These are phyloP conservation scores for Naso thynnoides DNA, from an alignment of 2,797 vertebrate genomes.

Conservation along the genomic window DNA sequence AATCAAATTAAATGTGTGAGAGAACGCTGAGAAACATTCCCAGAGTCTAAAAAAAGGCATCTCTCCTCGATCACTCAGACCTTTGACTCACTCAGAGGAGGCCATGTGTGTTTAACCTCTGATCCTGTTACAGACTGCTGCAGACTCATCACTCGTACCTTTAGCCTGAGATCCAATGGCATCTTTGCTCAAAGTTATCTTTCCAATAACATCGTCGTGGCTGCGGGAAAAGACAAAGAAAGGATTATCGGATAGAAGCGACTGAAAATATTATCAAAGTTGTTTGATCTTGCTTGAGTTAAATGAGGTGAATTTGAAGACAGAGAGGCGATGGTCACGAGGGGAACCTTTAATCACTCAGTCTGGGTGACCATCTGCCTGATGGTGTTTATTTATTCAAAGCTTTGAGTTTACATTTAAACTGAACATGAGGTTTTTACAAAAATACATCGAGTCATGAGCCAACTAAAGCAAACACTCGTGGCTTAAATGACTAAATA, in stretches of 20 bases:
- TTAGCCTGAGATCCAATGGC: slow-evolving; percentile 85
- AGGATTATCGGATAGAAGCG: slow-evolving; percentile 5
- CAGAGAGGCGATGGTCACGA: slow-evolving; percentile 13
- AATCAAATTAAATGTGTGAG: slow-evolving; percentile 37
- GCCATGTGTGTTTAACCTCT: slow-evolving; percentile 67
- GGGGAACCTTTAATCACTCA: slow-evolving; percentile 51
- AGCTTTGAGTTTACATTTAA: slow-evolving; percentile 47
- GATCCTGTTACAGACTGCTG: slow-evolving; percentile 26
- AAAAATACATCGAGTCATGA: slow-evolving; percentile 42
- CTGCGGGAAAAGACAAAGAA: slow-evolving; percentile 70
- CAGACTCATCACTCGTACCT: slow-evolving; percentile 80
- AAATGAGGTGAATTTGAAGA: slow-evolving; percentile 16
- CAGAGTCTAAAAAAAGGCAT: slow-evolving; percentile 56
- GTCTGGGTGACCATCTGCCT: slow-evolving; percentile 54
- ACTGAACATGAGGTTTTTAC: slow-evolving; percentile 38
- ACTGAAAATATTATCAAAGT: slow-evolving; percentile 2
- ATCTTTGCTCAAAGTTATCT: slow-evolving; percentile 90
- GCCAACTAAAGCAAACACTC: slow-evolving; percentile 54
- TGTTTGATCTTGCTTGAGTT: slow-evolving; percentile 19
- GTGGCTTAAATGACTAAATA: slow-evolving; percentile 21
- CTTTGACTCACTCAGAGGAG: slow-evolving; percentile 51
- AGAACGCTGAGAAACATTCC: slow-evolving; percentile 54
- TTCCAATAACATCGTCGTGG: slow-evolving; percentile 94
- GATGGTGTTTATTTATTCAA: slow-evolving; percentile 68
- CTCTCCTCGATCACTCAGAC: slow-evolving; percentile 41